Evolutionary conservation across 1,140 invertebrate species (phyloP), one percentile per base, ranked within the genome.

Genomic region (Chelonus insularis): DNA sequence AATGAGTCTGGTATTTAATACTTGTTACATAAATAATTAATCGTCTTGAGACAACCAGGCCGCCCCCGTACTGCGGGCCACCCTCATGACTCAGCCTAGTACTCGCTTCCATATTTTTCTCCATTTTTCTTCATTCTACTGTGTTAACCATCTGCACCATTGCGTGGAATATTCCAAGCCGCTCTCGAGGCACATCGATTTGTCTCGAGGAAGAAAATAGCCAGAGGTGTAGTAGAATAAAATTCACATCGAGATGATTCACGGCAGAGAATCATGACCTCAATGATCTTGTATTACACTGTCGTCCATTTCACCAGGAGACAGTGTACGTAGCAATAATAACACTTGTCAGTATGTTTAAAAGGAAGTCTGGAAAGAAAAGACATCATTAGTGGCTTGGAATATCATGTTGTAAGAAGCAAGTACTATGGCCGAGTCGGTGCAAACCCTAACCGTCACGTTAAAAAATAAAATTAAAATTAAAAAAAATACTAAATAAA

Each of bases 61-160:
- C 71, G 77, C 78, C 75, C 73, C 76, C 78, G 79, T 78, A 81
- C 72, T 78, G 78, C 79, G 75, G 75, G 74, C 79, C 76, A 80
- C 78, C 77, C 25, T 72, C 72, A 67, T 65, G 68, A 75, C 71
- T 70, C 58, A 70, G 75, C 74, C 68, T 72, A 73, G 62, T 68
- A 63, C 72, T 72, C 67, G 75, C 75, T 76, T 21, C 18, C 50
- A 29, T 39, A 18, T 60, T 37, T 51, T 25, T 60, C 21, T 8
- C 32, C 39, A 54, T 39, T 47, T 61, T 41, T 50, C 45, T 45
- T 50, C 6, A 23, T 21, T n/a, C 55, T 20, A 51, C 54, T 29
- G 2, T 14, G 16, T 39, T 50, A 45, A 8, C 23, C 16, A 18
- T 52, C 16, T n/a, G 20, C 9, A 23, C n/a, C 21, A 18, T 48